A percentile compares a stretch with the other conserved stretches of the same genome.
These are phyloP conservation scores for Drosophila barbarae DNA, from an alignment of 2,888 invertebrate species.

Conservation along the genomic window DNA sequence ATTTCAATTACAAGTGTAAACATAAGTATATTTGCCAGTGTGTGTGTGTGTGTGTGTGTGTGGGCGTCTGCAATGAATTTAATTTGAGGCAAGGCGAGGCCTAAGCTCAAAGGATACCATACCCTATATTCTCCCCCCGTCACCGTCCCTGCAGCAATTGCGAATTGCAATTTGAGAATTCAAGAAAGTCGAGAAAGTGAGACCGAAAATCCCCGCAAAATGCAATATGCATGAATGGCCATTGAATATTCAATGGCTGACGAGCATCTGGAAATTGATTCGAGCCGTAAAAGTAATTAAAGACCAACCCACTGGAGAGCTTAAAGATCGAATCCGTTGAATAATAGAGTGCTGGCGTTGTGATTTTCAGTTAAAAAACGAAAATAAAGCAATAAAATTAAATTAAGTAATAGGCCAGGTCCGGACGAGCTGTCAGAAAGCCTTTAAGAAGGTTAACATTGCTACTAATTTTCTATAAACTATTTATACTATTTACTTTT, in stretches of 20 bases:
- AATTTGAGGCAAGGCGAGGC: slow-evolving; percentile 21
- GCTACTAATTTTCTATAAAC: not conserved
- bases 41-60: slow-evolving; percentile 12
- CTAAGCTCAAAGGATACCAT: slow-evolving; percentile 12
- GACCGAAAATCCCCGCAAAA: slow-evolving; percentile 21
- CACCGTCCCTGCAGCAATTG: not conserved
- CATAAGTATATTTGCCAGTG: slow-evolving; percentile 60
- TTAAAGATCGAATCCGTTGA: slow-evolving; percentile 32
- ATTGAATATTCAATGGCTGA: slow-evolving; percentile 38
- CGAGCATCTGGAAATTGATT: slow-evolving; percentile 38
- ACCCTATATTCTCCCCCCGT: not conserved
- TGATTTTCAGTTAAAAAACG: slow-evolving; percentile 13
- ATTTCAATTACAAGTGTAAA: slow-evolving; percentile 73
- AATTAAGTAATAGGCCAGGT: too few species aligned
- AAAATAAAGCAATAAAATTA: not conserved
- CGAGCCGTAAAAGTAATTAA: slow-evolving; percentile 38
- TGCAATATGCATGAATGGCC: slow-evolving; percentile 27
- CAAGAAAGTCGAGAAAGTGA: slow-evolving; percentile 20
- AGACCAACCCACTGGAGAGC: slow-evolving; percentile 38
- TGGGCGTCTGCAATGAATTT: slow-evolving; percentile 31
- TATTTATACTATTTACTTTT: not conserved
- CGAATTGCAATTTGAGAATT: slow-evolving; percentile 20
- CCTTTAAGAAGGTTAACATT: not conserved
- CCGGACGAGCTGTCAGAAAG: too few species aligned
- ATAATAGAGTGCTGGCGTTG: slow-evolving; percentile 20